Conservation (phyloP, 2,888 invertebrate species). For the Sclerodermus sp. region DNA sequence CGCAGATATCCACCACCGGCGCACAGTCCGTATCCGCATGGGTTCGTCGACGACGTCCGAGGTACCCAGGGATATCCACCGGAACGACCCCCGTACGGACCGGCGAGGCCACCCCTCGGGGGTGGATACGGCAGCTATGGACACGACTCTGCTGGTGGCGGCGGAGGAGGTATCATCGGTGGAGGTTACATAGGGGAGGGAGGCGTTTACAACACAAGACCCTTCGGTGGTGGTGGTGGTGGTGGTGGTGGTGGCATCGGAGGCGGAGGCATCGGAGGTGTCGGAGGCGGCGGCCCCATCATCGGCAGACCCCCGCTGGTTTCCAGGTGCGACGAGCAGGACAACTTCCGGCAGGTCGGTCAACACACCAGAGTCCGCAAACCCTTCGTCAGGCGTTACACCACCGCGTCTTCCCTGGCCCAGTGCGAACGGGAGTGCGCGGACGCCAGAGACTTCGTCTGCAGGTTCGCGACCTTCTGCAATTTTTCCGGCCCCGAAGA, state of each 20-base stretch:
- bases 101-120: slow-evolving; percentile 38
- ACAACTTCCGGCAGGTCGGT: slow-evolving; percentile 82
- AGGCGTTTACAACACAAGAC: slow-evolving; percentile 41
- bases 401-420: slow-evolving; percentile 72
- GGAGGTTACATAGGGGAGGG: slow-evolving; percentile 51
- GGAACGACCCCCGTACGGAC: slow-evolving; percentile 39
- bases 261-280: slow-evolving; percentile 49
- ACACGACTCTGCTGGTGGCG: slow-evolving; percentile 17
- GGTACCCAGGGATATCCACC: slow-evolving; percentile 45
- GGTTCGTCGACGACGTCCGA: slow-evolving; percentile 37
- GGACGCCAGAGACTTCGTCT: slow-evolving; percentile 80
- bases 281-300: slow-evolving; percentile 53
- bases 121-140: slow-evolving; percentile 30
- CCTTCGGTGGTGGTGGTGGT: slow-evolving; percentile 50
- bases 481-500: no score
- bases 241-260: slow-evolving; percentile 52
- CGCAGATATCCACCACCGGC: slow-evolving; percentile 20
- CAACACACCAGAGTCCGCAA: slow-evolving; percentile 76
- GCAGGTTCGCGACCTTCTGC: slow-evolving; percentile 63
- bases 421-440: slow-evolving; percentile 85
- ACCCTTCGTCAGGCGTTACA: slow-evolving; percentile 74
- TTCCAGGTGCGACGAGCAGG: slow-evolving; percentile 77
- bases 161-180: slow-evolving; percentile 39
- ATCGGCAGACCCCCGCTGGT: slow-evolving; percentile 55
- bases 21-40: slow-evolving; percentile 29